Evolutionary conservation across 2,113 vertebrate species (phyloP).

Genomic region (Chlamydotis undulata): DNA sequence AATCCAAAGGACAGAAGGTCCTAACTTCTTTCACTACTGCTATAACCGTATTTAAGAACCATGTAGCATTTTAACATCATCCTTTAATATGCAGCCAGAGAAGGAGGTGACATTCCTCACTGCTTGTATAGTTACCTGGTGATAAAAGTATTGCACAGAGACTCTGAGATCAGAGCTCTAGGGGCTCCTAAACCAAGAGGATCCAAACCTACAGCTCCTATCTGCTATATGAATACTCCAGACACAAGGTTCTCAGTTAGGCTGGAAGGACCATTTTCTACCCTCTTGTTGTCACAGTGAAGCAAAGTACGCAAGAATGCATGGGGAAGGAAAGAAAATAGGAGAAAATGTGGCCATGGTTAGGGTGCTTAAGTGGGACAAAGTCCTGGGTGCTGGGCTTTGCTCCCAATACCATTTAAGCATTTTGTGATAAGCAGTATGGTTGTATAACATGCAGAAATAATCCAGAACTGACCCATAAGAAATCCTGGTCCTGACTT

Average conservation of each 20-base stretch:
- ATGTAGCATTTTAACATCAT: not conserved
- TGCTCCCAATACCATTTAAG: not conserved
- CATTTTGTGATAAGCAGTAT: not conserved
- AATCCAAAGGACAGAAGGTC: not conserved
- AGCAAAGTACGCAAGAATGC: not conserved
- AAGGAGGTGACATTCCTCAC: not conserved
- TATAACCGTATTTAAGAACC: not conserved
- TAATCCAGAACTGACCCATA: not conserved
- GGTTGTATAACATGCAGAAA: not conserved
- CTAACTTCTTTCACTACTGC: not conserved
- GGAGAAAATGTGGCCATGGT: not conserved
- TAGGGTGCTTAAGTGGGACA: not conserved
- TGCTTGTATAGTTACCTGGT: not conserved
- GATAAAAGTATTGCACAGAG: not conserved
- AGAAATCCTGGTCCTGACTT: constrained; percentile 9
- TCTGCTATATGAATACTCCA: not conserved
- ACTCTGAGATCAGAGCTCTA: not conserved
- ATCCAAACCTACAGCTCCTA: not conserved
- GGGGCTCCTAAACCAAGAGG: not conserved
- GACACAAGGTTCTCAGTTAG: not conserved
- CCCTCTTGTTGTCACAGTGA: not conserved
- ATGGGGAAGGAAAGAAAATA: not conserved
- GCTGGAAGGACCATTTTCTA: not conserved
- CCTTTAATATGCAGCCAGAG: not conserved
- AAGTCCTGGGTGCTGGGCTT: not conserved